Evolutionary conservation across 1,140 invertebrate genomes (phyloP), one percentile per base, ranked within the genome.

Genomic region (Pseudomyrmex flavicornis): DNA sequence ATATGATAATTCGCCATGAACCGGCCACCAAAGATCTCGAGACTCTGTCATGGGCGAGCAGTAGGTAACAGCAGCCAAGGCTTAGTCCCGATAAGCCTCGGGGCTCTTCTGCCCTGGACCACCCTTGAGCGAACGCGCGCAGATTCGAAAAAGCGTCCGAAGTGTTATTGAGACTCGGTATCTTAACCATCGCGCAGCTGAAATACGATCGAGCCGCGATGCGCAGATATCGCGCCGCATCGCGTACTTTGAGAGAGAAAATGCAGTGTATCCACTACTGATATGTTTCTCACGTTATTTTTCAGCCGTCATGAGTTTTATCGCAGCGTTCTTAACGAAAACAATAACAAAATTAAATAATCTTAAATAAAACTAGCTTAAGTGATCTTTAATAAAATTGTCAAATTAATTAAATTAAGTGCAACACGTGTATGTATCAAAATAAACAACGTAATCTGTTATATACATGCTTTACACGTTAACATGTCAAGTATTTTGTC

Each of bases 1-100:
- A 35, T 35, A 89, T 89, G 87, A 89, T 89, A 89, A 89, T 89
- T 89, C 80, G 87, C 87, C 56, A 75, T 50, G 84, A 82, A 86
- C 79, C 84, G 59, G 69, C 86, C 73, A 56, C 48, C 70, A 88
- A 70, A 86, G 79, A 86, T 86, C 75, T 88, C 80, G 63, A 88
- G 77, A 56, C 50, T 65, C 22, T 75, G 75, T 61, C 85, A 82
- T 12, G 85, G 85, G 65, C 63, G 66, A 52, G 61, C 63, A 74
- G 73, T 83, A 17, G 84, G 73, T 83, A 83, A 86, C 54, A 17
- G 72, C 77, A 76, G 76, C 66, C 54, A 15, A 50, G 73, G 79
- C 87, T 89, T 82, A 89, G 84, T 70, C 61, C 52, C 84, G 88
- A 88, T 88, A 88, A 89, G 87, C 87, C 73, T 26, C 72, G 72